Percentiles rank a stretch among this genome's conserved stretches.
Evolutionary conservation across 2,797 vertebrate species (phyloP).

Genomic region (Telmatherina bonti): DNA sequence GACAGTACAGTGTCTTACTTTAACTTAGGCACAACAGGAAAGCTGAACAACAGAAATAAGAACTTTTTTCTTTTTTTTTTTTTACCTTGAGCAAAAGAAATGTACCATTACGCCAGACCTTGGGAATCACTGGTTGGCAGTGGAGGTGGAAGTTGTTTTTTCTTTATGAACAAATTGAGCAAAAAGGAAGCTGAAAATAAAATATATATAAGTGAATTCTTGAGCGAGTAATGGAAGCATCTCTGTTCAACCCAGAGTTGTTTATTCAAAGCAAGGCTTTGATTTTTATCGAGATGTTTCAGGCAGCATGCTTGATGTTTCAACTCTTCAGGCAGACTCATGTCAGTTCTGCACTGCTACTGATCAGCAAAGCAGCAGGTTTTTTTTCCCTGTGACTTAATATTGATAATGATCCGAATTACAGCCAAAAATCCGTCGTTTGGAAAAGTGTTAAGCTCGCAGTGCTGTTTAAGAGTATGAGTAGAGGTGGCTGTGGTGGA

Average conservation of each 20-base stretch:
- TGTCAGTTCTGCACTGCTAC: slow-evolving; percentile 10
- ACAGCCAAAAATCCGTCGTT: slow-evolving; percentile 23
- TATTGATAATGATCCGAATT: slow-evolving; percentile 45
- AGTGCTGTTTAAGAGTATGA: slow-evolving; percentile 7
- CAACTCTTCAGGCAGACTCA: slow-evolving; percentile 29
- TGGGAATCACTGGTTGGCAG: slow-evolving; percentile 44
- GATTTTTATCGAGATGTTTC: slow-evolving; percentile 54
- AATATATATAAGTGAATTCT: slow-evolving; percentile 19
- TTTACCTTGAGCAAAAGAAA: slow-evolving; percentile 60
- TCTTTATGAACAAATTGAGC: slow-evolving; percentile 44
- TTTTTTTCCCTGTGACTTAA: slow-evolving; percentile 7
- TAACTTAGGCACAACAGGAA: slow-evolving; percentile 30
- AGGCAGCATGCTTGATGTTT: slow-evolving; percentile 36
- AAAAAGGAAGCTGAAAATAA: slow-evolving; percentile 21
- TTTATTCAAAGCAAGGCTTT: slow-evolving; percentile 45
- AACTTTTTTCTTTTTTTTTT: slow-evolving; percentile 35
- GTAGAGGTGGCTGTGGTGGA: no score
- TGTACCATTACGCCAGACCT: slow-evolving; percentile 55
- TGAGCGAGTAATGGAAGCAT: slow-evolving; percentile 50
- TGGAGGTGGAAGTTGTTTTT: slow-evolving; percentile 47
- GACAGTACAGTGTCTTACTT: slow-evolving; percentile 42
- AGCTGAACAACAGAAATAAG: slow-evolving; percentile 25
- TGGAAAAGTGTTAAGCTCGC: slow-evolving; percentile 5
- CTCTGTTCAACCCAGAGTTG: slow-evolving; percentile 35
- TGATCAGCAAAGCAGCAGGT: slow-evolving; percentile 19